Conservation (phyloP, 2,113 vertebrate genomes). For the Numenius arquata region DNA sequence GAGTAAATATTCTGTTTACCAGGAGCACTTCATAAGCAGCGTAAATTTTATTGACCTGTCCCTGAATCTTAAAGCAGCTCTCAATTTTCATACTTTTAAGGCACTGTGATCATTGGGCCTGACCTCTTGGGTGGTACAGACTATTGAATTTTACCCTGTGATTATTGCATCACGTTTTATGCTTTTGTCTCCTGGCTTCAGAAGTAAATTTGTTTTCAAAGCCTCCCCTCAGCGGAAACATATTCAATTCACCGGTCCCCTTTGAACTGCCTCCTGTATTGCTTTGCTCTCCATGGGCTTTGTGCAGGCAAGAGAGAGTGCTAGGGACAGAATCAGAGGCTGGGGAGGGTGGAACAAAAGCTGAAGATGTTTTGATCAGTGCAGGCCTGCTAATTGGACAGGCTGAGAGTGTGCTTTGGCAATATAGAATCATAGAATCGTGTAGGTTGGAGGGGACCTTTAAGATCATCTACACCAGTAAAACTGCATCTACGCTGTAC, state of each 20-base stretch:
- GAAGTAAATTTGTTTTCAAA: slow-evolving; percentile 37
- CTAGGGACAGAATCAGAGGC: background rate
- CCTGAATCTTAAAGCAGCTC: background rate
- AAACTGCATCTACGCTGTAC: background rate
- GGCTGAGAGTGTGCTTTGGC: background rate
- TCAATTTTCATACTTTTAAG: slow-evolving; percentile 29
- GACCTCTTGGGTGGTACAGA: background rate
- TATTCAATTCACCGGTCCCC: background rate
- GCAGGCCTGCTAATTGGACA: background rate
- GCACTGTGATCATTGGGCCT: background rate
- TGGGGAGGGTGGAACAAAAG: background rate
- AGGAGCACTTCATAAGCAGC: slow-evolving; percentile 12
- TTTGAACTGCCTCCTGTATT: background rate
- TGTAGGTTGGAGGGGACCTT: no score
- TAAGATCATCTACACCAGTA: background rate
- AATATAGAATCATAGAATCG: background rate
- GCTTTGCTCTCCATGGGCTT: background rate
- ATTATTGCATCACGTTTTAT: slow-evolving; percentile 38
- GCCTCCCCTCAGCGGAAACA: background rate
- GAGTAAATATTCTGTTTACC: background rate
- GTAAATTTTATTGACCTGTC: slow-evolving; percentile 39
- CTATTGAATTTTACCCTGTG: slow-evolving; percentile 23
- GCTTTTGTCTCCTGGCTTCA: slow-evolving; percentile 4
- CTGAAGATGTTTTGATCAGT: background rate
- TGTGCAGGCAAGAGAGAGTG: background rate